Evolutionary conservation across 2,797 vertebrate genomes (phyloP), one percentile per base, ranked within the genome.

Genomic region (Percopsis omiscomaycus): DNA sequence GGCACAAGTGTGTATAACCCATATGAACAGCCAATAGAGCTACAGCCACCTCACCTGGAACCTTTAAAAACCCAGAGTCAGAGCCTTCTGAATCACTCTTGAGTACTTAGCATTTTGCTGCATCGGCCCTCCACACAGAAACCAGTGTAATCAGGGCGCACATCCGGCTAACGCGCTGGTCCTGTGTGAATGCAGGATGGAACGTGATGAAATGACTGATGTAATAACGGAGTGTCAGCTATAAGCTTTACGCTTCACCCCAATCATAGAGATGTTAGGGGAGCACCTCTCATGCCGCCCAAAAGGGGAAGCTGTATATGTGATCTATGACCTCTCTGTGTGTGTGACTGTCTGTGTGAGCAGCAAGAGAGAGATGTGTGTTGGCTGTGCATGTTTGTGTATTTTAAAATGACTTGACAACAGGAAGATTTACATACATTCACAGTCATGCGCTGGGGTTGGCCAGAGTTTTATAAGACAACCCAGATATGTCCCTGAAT

Each of bases 371-470:
- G 12, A 53, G 28, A 64, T 78, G 56, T 75, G 46, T 61, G 49
- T 55, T 59, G 53, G 32, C 32, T 72, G 50, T 54, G 22, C 5
- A 29, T 3, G 4, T 30, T 9, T 11, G 27, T 11, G 27, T 54
- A 3, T 52, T 52, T 48, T 29, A 1, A 13, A 9, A 28, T 61
- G 52, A 28, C 44, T 6, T 58, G 69, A 59, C 22, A 58, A 65
- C 56, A 63, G 69, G 69, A 73, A 87, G 79, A 86, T 88, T 88
- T 86, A 84, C 81, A 87, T 84, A 80, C 73, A 75, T 80, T 75
- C 84, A 82, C 79, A 73, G 75, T 83, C 86, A 84, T 80, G 80
- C 44, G 68, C 61, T 59, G 65, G 76, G 76, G 22, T 22, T 9
- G 53, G 75, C 49, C 77, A 79, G 79, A 79, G 82, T 79, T 82